Evolutionary conservation across 2,113 vertebrate species (phyloP).

Genomic region (Vicugna pacos): DNA sequence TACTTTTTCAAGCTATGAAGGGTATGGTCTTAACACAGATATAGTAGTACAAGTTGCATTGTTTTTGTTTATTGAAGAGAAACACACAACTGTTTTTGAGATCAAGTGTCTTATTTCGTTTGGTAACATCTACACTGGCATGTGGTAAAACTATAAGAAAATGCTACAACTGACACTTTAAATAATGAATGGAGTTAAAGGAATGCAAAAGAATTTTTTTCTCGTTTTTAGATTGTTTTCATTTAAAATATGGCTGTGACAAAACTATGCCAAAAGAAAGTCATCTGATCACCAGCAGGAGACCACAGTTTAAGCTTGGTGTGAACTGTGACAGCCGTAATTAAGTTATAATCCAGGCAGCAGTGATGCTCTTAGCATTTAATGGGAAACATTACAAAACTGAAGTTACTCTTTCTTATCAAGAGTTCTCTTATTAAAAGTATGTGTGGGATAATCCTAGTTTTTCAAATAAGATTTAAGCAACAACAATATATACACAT

Average conservation of each 20-base stretch:
- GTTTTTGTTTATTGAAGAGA: neutral
- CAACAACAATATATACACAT: neutral
- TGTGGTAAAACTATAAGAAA: slow-evolving; percentile 11
- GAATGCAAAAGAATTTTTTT: neutral
- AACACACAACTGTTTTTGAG: slow-evolving; percentile 2
- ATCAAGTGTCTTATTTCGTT: slow-evolving; percentile 3
- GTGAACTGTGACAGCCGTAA: neutral
- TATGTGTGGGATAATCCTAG: neutral
- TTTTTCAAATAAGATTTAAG: slow-evolving; percentile 39
- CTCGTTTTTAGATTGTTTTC: neutral
- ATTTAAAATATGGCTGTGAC: slow-evolving; percentile 18
- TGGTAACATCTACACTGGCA: neutral
- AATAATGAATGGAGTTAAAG: neutral
- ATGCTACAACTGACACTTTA: neutral
- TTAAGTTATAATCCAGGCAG: neutral
- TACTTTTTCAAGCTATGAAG: slow-evolving; percentile 58
- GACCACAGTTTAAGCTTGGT: neutral
- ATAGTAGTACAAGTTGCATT: neutral
- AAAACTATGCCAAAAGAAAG: slow-evolving; percentile 46
- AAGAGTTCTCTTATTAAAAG: slow-evolving; percentile 46
- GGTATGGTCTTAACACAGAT: neutral
- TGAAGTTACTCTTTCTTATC: slow-evolving; percentile 6
- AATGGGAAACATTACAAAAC: slow-evolving; percentile 49
- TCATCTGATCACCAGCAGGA: slow-evolving; percentile 31
- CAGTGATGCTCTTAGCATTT: neutral